Evolutionary conservation across 2,888 invertebrate genomes (phyloP), one percentile per base, ranked within the genome.

Genomic region (Epinotia bilunana): DNA sequence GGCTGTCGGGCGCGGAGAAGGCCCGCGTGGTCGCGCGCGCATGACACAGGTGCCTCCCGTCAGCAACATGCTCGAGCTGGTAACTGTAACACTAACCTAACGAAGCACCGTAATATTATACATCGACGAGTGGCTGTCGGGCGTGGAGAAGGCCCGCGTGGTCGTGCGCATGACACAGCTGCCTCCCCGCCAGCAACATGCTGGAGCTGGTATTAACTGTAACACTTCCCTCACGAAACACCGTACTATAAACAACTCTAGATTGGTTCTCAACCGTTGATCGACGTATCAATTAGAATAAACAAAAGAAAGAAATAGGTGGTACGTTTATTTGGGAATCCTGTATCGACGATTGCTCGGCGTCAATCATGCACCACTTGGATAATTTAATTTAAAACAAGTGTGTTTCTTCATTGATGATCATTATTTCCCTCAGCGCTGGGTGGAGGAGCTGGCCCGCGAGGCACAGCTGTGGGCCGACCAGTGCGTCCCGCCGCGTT

Each of bases 151-250:
- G 23, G 23, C 23, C 23, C 2, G 23, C 23, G 23, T 23, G 23
- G 23, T 23, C 23, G 23, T 2, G 23, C 23, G 23, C 23, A 23
- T 23, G 23, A 23, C 23, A 23, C 23, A 23, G 23, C 23, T n/a
- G n/a, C n/a, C n/a, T n/a, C n/a, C n/a, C n/a, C n/a, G 93, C 93
- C 74, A 90, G 89, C 28, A 86, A 93, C 72, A 93, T 93, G 93
- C 79, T 93, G 11, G 91, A 90, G 80, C 79, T 93, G 90, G 93
- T 93, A 85, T n/a, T n/a, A n/a, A 6, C 13, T 23, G 18, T n/a
- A n/a, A n/a, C n/a, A n/a, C n/a, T 20, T 20, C 20, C 20, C 20
- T 20, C 1, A 28, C 23, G 23, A 28, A 28, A 3, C 23, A 28
- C 23, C 23, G 33, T 33, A 33, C 55, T 33, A 28, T 28, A n/a